These are phyloP conservation scores for Ellobium chinense DNA, from an alignment of 2,888 invertebrate species.

Conservation along the genomic window DNA sequence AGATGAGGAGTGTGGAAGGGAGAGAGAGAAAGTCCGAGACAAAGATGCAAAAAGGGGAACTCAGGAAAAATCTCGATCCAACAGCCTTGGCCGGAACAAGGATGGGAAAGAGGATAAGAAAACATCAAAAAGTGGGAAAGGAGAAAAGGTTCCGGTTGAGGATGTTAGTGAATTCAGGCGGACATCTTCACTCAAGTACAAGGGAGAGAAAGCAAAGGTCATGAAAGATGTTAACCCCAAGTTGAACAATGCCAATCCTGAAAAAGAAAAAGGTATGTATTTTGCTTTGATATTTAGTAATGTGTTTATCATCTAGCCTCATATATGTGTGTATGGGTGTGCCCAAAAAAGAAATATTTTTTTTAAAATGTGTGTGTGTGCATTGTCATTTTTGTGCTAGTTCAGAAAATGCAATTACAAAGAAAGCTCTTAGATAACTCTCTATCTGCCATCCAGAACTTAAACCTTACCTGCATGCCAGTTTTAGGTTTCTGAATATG, in stretches of 20 bases:
- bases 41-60: neutral
- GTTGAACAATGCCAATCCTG: constrained; percentile 53
- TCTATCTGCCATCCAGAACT: no score
- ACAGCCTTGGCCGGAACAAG: constrained; percentile 29
- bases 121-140: constrained; percentile 49
- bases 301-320: no score
- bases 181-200: constrained; percentile 61
- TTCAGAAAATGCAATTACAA: no score
- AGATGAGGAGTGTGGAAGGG: constrained; percentile 8
- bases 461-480: no score
- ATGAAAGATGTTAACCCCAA: constrained; percentile 58
- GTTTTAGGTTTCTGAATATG: no score
- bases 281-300: no score
- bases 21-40: neutral
- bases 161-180: constrained; percentile 54
- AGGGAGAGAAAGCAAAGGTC: constrained; percentile 59
- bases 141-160: constrained; percentile 45
- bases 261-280: constrained; percentile 52
- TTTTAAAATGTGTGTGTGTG: no score
- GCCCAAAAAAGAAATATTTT: no score
- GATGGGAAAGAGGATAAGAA: constrained; percentile 26
- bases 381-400: no score
- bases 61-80: neutral
- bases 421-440: no score
- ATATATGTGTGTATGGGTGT: no score